Evolutionary conservation across 2,113 vertebrate species (phyloP).

Genomic region (Corythornis madagascariensis): DNA sequence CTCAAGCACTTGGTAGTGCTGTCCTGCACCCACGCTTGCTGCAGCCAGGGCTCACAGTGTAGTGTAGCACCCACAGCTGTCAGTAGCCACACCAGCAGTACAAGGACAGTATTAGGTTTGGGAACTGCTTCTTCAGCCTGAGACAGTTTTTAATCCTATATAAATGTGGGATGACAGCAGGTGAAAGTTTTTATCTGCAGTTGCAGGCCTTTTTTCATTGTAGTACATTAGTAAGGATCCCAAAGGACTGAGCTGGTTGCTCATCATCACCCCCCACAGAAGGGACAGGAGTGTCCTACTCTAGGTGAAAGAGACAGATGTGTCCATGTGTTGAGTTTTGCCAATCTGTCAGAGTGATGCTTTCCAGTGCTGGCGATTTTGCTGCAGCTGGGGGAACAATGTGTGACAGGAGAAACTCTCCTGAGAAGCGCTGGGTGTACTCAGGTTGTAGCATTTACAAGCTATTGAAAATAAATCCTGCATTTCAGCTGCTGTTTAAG

Average conservation of each 20-base stretch:
- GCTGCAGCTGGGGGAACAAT: accelerated
- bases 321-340: accelerated
- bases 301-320: accelerated
- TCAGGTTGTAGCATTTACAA: neutral
- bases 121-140: neutral
- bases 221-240: accelerated
- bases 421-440: too few species aligned
- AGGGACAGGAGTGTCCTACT: neutral
- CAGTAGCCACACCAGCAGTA: neutral
- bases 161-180: neutral
- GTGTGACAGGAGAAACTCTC: neutral
- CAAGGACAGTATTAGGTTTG: neutral
- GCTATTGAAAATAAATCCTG: neutral
- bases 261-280: accelerated
- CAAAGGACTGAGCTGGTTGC: neutral
- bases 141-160: neutral
- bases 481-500: neutral
- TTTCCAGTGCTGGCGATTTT: neutral
- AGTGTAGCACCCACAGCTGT: accelerated
- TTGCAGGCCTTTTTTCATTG: neutral
- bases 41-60: accelerated
- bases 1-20: too few species aligned
- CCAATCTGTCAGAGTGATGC: accelerated
- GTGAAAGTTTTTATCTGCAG: neutral
- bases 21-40: neutral